Evolutionary conservation across 1,140 invertebrate genomes (phyloP), one percentile per base, ranked within the genome.

Genomic region (Drosophila busckii): DNA sequence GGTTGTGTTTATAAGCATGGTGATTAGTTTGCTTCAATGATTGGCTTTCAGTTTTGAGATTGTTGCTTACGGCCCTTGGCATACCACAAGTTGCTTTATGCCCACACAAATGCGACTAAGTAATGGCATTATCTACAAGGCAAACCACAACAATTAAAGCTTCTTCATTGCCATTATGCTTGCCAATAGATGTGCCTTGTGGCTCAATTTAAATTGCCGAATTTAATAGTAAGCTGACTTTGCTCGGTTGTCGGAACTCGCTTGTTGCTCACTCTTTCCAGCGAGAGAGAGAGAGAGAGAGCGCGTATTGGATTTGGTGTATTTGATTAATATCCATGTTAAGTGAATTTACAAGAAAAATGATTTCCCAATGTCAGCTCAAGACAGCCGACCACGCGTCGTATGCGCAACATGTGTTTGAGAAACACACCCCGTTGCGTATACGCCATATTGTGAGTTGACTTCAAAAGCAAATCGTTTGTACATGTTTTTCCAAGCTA

Each of bases 301-400:
- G 13, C 12, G 10, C 7, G 12, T 26, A 6, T 7, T 54, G 13
- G 17, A 1, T 52, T 22, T 17, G 8, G 29, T 20, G 38, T 31
- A 25, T 26, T 80, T 80, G 75, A 82, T 82, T 82, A 80, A 82
- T 80, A 66, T 59, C 52, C 60, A 82, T 52, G 63, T 69, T 71
- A 65, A 82, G 58, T 55, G 66, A 45, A 65, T 69, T 73, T 65
- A 50, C 59, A 64, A 60, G 68, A 71, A 78, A 78, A 78, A 78
- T 78, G 68, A 78, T 67, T 67, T 59, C 35, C 28, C 34, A 54
- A 59, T 45, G 49, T 50, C 45, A 49, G 34, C 49, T 56, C 34
- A 48, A 48, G 28, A 17, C 58, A 19, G 35, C 25, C 9, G n/a
- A n/a, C n/a, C 48, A 59, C 32, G 20, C 34, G 42, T 46, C 62